Conservation (phyloP, 2,797 vertebrate genomes). For the Macrochelys suwanniensis region DNA sequence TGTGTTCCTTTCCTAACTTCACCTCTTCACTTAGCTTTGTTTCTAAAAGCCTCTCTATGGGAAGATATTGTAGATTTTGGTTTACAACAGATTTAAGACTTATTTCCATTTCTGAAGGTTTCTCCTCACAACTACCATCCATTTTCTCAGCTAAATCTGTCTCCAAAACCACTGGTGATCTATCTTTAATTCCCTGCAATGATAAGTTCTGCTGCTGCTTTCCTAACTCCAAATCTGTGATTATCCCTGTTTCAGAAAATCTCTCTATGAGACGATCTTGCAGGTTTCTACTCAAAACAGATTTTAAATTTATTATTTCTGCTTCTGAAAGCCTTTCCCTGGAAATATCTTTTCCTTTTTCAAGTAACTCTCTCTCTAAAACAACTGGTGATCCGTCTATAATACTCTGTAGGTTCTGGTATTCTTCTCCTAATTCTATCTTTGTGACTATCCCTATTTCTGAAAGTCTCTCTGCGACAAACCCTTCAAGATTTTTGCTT, state of each 20-base stretch:
- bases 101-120: background rate
- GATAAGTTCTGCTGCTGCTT: conserved; percentile 52
- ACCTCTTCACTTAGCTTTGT: background rate
- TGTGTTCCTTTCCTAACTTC: background rate
- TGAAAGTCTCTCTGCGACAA: conserved; percentile 54
- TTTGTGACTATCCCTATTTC: background rate
- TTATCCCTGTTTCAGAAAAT: conserved; percentile 66
- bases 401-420: background rate
- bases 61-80: conserved; percentile 6
- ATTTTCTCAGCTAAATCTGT: background rate
- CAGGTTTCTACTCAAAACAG: conserved; percentile 45
- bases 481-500: conserved; percentile 62
- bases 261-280: conserved; percentile 62
- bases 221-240: conserved; percentile 52
- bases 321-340: conserved; percentile 13
- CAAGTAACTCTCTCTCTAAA: background rate
- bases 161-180: background rate
- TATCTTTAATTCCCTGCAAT: background rate
- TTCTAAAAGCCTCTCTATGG: conserved; percentile 19
- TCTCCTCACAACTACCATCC: background rate
- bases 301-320: conserved; percentile 24
- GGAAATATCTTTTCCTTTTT: conserved; percentile 18
- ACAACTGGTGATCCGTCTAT: background rate
- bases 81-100: background rate
- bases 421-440: background rate